Evolutionary conservation across 2,113 vertebrate species (phyloP), one percentile per base, ranked within the genome.

Genomic region (Brachypteracias leptosomus): DNA sequence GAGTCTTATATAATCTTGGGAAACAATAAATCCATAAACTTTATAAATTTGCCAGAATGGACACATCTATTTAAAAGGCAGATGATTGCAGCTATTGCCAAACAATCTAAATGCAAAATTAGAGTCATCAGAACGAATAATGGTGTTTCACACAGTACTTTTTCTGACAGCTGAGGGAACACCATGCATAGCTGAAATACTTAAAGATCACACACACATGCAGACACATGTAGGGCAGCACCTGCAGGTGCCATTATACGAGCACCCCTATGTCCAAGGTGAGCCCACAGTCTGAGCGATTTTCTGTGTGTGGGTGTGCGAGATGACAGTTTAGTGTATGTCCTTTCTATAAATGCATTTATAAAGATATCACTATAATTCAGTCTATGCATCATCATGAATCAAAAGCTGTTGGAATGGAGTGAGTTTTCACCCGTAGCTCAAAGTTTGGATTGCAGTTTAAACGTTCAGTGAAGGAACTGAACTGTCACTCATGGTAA

Each of bases 151-250:
- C 20, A 2, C 46, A 42, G 42, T 44, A 10, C 13, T 91, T 83
- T 13, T 63, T 58, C 46, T 73, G 44, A 25, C 33, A 71, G 49
- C 46, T 36, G 3, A 46, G 52, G 52, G 51, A 80, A 38, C 46
- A 73, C 21, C 42, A 42, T 13, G 22, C 46, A 15, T 19, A 79
- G 40, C 42, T 29, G 38, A 63, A 54, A 31, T 47, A 38, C 31
- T 15, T 26, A 21, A 62, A 52, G 70, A 22, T 59, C 25, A 36
- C 42, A 31, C 8, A 31, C 8, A 8, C 2, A 3, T 6, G n/a
- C 15, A 49, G 63, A 28, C 24, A 16, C 25, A 11, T 24, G 2
- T 4, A 19, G 0, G 3, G 55, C 36, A 35, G 13, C 44, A 33
- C 13, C 22, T 2, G 18, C 11, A 15, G 55, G 11, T 35, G 13